Evolutionary conservation across 2,113 vertebrate genomes (phyloP).

Genomic region (Anthoscopus minutus): DNA sequence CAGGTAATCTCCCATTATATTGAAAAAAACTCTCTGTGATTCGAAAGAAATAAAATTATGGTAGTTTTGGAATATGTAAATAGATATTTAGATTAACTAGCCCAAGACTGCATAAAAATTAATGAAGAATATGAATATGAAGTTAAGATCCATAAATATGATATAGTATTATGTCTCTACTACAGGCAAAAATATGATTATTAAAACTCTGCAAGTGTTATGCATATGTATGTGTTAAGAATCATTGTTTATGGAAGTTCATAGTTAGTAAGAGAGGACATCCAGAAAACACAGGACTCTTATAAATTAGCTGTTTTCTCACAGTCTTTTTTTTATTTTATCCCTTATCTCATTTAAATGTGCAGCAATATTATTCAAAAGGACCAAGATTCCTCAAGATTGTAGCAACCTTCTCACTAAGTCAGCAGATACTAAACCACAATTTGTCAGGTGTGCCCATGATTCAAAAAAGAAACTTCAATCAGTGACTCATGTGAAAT

Average conservation of each 20-base stretch:
- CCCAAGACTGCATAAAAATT: not conserved
- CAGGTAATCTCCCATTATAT: not conserved
- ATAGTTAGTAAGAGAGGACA: not conserved
- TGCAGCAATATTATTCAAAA: not conserved
- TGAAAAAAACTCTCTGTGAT: not conserved
- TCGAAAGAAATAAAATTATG: not conserved
- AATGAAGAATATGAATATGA: not conserved
- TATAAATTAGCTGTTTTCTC: not conserved
- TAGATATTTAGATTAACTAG: not conserved
- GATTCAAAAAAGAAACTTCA: conserved; percentile 16
- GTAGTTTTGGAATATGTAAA: not conserved
- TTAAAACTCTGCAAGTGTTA: not conserved
- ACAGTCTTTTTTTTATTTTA: not conserved
- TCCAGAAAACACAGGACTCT: not conserved
- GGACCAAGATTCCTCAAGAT: not conserved
- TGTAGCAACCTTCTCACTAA: not conserved
- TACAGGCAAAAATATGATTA: not conserved
- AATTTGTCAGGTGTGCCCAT: not conserved
- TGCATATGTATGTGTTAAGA: not conserved
- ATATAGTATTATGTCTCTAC: not conserved
- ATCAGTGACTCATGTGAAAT: not conserved
- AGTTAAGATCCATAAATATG: not conserved
- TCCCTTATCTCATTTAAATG: not conserved
- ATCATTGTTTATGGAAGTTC: not conserved
- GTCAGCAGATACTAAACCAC: not conserved